Conservation (phyloP, 1,140 invertebrate genomes). For the Temnothorax curvispinosus region DNA sequence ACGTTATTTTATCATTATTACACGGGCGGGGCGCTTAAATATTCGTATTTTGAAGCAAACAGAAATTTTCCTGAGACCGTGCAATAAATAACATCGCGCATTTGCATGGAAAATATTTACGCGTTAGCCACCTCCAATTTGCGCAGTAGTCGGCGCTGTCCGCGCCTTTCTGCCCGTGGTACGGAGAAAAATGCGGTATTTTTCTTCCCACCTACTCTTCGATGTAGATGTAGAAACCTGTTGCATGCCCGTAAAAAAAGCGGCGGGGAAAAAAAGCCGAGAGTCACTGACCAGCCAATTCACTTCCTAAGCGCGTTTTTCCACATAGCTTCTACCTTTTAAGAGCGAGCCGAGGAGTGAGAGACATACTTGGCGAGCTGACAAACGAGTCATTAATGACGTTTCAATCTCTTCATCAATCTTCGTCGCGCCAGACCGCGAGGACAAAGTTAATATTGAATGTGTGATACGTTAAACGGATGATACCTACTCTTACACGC, state of each 20-base stretch:
- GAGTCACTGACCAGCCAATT: slow-evolving; percentile 58
- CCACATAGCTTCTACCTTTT: slow-evolving; percentile 41
- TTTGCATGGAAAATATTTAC: slow-evolving; percentile 35
- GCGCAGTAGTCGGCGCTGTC: background rate
- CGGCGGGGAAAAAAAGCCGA: slow-evolving; percentile 14
- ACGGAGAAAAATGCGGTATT: slow-evolving; percentile 37
- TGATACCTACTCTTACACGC: slow-evolving; percentile 47
- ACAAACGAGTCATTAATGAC: slow-evolving; percentile 60
- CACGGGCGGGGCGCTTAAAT: slow-evolving; percentile 33
- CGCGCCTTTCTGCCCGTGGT: background rate
- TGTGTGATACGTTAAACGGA: slow-evolving; percentile 47
- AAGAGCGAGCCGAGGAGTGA: slow-evolving; percentile 28
- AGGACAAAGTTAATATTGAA: slow-evolving; percentile 57
- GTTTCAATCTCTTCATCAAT: slow-evolving; percentile 62
- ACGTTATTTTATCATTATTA: slow-evolving; percentile 52
- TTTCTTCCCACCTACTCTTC: slow-evolving; percentile 67
- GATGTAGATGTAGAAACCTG: slow-evolving; percentile 71
- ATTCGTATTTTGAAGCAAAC: slow-evolving; percentile 28
- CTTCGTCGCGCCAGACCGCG: slow-evolving; percentile 43
- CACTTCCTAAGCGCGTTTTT: slow-evolving; percentile 57
- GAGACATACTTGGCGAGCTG: slow-evolving; percentile 58
- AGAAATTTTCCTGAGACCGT: slow-evolving; percentile 10
- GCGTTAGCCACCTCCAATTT: slow-evolving; percentile 39
- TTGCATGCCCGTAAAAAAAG: slow-evolving; percentile 61
- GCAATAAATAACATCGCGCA: slow-evolving; percentile 27